Percentiles rank a stretch among this genome's conserved stretches.
Evolutionary conservation across 2,113 vertebrate species (phyloP).

Genomic region (Semnopithecus entellus): DNA sequence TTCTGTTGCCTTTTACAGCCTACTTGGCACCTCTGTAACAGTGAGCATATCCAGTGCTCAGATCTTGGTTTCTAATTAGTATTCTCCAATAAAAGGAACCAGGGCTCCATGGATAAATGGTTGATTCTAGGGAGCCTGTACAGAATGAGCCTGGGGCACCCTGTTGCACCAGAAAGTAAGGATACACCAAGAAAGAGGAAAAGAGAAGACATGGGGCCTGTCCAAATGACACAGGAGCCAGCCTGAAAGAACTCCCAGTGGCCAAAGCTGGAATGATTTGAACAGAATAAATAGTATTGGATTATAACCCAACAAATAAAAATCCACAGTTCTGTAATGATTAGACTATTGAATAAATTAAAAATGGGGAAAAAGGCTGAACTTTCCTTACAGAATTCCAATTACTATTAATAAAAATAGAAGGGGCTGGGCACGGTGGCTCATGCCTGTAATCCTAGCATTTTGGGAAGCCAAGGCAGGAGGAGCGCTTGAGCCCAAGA

Average conservation of each 20-base stretch:
- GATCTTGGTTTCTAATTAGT: background rate
- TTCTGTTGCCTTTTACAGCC: background rate
- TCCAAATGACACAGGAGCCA: background rate
- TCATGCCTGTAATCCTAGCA: too few relatives aligned
- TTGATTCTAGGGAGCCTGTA: background rate
- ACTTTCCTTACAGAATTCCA: background rate
- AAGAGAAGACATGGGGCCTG: background rate
- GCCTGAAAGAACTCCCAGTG: background rate
- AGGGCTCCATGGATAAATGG: background rate
- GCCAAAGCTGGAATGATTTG: background rate
- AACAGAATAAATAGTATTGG: background rate
- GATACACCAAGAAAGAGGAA: background rate
- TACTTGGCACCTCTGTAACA: background rate
- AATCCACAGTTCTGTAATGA: background rate
- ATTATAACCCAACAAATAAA: background rate
- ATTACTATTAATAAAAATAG: background rate
- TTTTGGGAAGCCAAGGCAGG: too few relatives aligned
- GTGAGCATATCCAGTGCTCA: background rate
- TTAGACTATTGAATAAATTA: background rate
- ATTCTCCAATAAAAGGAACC: background rate
- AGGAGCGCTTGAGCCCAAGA: too few relatives aligned
- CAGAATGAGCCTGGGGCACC: background rate
- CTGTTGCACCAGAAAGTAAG: background rate
- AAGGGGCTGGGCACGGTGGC: too few relatives aligned
- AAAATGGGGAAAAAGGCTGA: background rate